Evolutionary conservation across 2,113 vertebrate species (phyloP), one percentile per base, ranked within the genome.

Genomic region (Phalacrocorax brasilianus): DNA sequence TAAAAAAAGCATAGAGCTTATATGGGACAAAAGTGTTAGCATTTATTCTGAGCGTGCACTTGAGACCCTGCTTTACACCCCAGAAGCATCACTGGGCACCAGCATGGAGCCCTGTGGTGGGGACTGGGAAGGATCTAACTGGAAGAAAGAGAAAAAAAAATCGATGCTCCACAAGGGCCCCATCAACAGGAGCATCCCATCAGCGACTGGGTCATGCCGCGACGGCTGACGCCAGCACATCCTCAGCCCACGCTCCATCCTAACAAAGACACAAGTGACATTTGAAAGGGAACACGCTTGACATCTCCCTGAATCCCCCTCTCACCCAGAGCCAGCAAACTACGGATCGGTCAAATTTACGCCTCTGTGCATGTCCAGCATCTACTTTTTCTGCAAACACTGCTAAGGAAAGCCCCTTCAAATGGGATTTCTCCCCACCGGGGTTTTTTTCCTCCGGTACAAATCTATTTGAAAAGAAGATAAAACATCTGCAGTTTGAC

Each of bases 381-480:
- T 19, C 53, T 45, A 3, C 71, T 27, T 28, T 52, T 71, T 79
- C 45, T 44, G 59, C 65, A 72, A 72, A 22, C 30, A 6, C 63
- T 30, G 80, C 35, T 3, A 28, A 35, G 92, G 86, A 94, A 94
- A 83, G 62, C 91, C 95, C 94, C 73, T 91, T 89, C 93, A 95
- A 95, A 96, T 85, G 85, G 92, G 88, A 52, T 91, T 91, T 94
- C 89, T 92, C 75, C 67, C 88, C 76, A 85, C 38, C 5, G 38
- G 77, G 61, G 8, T 5, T 70, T 88, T 88, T 77, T 85, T 66
- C 74, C 74, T 80, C 56, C 3, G 1, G 33, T 89, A 91, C 92
- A 85, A 94, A 91, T 96, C 92, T 94, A 80, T 97, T 96, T 85
- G 77, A 85, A 91, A 94, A 83, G 95, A 93, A 86, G 95, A 91